A percentile compares a stretch with the other conserved stretches of the same genome.
Conservation (phyloP, 2,797 vertebrate genomes). For the Acanthurus leucopareius region DNA sequence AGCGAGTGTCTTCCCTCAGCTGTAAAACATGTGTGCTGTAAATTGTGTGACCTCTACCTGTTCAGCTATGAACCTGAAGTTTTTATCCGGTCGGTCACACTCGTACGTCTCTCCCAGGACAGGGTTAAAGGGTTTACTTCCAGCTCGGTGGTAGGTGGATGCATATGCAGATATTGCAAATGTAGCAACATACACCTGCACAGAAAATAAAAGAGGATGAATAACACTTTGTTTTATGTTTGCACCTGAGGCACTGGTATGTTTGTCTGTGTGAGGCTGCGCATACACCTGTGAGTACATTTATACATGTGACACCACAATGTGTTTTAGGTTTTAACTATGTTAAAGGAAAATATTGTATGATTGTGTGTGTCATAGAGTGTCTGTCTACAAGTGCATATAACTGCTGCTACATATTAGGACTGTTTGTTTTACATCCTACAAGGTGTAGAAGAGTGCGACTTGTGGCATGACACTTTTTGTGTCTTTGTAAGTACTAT, state of each 20-base stretch:
- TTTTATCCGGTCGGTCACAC: constrained; percentile 92
- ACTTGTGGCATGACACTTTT: neutral
- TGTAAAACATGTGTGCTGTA: neutral
- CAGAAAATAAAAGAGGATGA: constrained; percentile 16
- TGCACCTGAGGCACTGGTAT: neutral
- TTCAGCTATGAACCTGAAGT: constrained; percentile 94
- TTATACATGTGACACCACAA: neutral
- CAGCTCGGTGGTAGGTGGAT: constrained; percentile 92
- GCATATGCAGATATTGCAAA: constrained; percentile 95
- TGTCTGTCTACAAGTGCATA: neutral
- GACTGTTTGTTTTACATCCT: neutral
- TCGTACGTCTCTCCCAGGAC: constrained; percentile 97
- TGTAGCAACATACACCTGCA: constrained; percentile 94
- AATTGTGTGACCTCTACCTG: constrained; percentile 76
- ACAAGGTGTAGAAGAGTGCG: neutral
- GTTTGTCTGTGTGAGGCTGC: neutral
- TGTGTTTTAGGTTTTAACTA: neutral
- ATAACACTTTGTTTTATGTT: neutral
- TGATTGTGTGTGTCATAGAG: neutral
- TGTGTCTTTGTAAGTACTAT: neutral
- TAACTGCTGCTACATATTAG: neutral
- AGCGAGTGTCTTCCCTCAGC: too few relatives aligned
- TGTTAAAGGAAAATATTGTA: neutral
- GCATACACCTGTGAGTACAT: neutral
- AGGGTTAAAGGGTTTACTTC: constrained; percentile 97